phyloP scores from a whole-genome alignment of 2,797 vertebrate genomes.

The Lycodopsis pacificus region DNA sequence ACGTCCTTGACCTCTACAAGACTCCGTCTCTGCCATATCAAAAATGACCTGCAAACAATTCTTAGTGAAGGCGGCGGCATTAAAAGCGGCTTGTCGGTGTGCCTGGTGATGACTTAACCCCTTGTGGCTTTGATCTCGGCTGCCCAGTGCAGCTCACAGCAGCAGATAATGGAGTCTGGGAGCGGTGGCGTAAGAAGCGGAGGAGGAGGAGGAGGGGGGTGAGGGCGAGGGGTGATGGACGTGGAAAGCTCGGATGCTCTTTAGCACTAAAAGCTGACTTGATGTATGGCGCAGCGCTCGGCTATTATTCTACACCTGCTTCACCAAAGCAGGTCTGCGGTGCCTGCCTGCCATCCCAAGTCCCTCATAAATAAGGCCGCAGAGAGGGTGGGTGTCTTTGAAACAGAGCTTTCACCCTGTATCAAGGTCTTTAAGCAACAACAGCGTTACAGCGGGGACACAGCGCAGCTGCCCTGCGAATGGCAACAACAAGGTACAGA shows the following conservation, averaged over 20 bases:
- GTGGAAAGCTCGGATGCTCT: constrained; percentile 55
- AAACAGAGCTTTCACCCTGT: constrained; percentile 41
- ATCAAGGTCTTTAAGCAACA: constrained; percentile 50
- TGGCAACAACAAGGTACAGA: constrained; percentile 29
- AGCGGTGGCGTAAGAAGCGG: not conserved
- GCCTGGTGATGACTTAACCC: constrained; percentile 54
- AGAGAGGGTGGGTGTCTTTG: constrained; percentile 37
- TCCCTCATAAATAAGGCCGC: constrained; percentile 71
- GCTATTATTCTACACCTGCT: constrained; percentile 75
- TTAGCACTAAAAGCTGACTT: constrained; percentile 75
- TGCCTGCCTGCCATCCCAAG: constrained; percentile 43
- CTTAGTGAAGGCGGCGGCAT: constrained; percentile 13
- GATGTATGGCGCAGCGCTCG: constrained; percentile 62
- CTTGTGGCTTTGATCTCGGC: constrained; percentile 53
- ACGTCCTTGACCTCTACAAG: constrained; percentile 72
- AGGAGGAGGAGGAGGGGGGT: not conserved
- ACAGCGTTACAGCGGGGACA: constrained; percentile 19
- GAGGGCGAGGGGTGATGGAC: constrained; percentile 39
- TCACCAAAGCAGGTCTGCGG: constrained; percentile 41
- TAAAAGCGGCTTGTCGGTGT: constrained; percentile 29
- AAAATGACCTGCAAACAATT: constrained; percentile 67
- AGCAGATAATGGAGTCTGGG: constrained; percentile 59
- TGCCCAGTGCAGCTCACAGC: constrained; percentile 22
- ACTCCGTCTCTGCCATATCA: constrained; percentile 38
- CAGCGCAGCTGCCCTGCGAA: constrained; percentile 26